A percentile compares a stretch with the other conserved stretches of the same genome.
phyloP scores from a whole-genome alignment of 2,888 invertebrate species.

The Isotomurus palustris region DNA sequence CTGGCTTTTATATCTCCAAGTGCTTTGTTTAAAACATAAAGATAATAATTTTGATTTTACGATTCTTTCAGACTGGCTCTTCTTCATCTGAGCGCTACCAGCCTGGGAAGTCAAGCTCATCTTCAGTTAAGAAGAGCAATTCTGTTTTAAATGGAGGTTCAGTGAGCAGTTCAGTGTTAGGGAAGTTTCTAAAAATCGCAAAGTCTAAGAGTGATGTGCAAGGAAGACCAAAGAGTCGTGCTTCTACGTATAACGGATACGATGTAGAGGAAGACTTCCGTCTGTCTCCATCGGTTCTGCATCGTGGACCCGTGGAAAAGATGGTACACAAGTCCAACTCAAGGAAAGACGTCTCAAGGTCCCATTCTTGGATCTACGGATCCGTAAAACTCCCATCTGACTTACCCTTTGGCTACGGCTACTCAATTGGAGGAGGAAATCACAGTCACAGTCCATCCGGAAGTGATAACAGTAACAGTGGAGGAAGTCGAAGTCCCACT shows the following conservation, averaged over 20 bases:
- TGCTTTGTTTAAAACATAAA: no score
- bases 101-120: not conserved
- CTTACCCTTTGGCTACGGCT: conserved; percentile 41
- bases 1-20: no score
- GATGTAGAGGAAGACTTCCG: conserved; percentile 41
- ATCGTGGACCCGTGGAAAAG: conserved; percentile 38
- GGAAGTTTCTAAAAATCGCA: conserved; percentile 43
- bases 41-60: no score
- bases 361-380: conserved; percentile 45
- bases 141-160: conserved; percentile 7
- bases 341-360: conserved; percentile 39
- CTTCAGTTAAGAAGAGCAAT: conserved; percentile 6
- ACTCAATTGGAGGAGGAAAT: conserved; percentile 3
- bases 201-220: conserved; percentile 45
- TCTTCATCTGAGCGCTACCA: no score
- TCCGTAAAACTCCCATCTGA: conserved; percentile 40
- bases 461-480: conserved; percentile 12
- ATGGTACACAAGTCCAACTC: conserved; percentile 42
- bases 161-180: conserved; percentile 31
- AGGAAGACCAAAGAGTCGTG: conserved; percentile 7
- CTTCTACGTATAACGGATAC: not conserved
- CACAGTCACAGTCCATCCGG: not conserved
- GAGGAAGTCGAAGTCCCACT: conserved; percentile 9
- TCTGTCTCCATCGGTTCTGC: conserved; percentile 27
- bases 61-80: no score